Evolutionary conservation across 1,140 invertebrate species (phyloP).

Genomic region (Diabrotica virgifera): DNA sequence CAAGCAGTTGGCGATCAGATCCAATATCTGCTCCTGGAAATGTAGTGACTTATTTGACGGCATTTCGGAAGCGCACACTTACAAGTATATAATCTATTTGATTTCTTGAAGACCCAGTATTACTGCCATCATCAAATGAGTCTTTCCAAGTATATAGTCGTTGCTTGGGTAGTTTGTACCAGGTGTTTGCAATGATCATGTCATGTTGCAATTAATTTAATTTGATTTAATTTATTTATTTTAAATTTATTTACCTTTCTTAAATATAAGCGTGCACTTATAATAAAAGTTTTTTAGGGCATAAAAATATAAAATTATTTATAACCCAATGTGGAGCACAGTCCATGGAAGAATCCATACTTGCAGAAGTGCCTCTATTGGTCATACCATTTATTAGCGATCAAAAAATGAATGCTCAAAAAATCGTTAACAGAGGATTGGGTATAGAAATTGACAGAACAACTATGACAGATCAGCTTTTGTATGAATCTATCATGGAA

Average conservation of each 20-base stretch:
- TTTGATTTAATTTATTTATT: conserved; percentile 50
- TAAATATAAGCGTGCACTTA: too few relatives aligned
- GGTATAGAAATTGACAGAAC: conserved; percentile 23
- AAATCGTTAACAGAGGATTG: conserved; percentile 25
- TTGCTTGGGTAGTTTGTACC: too few relatives aligned
- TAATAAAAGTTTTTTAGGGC: conserved; percentile 56
- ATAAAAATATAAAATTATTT: conserved; percentile 56
- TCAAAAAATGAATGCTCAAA: conserved; percentile 51
- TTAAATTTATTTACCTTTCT: conserved; percentile 64
- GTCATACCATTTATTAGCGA: conserved; percentile 63
- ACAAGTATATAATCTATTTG: too few relatives aligned
- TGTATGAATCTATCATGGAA: conserved; percentile 36
- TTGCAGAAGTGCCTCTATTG: conserved; percentile 56
- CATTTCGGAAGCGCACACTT: too few relatives aligned
- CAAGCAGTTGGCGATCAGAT: too few relatives aligned
- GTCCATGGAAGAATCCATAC: conserved; percentile 57
- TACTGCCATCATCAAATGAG: too few relatives aligned
- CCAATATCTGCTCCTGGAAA: too few relatives aligned
- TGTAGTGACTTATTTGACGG: too few relatives aligned
- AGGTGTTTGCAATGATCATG: too few relatives aligned
- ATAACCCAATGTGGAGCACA: conserved; percentile 62
- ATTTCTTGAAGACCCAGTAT: too few relatives aligned
- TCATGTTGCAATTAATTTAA: too few relatives aligned
- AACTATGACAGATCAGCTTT: conserved; percentile 26
- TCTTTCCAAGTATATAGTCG: too few relatives aligned